Evolutionary conservation across 2,797 vertebrate genomes (phyloP).

Genomic region (Nannoperca obscura): DNA sequence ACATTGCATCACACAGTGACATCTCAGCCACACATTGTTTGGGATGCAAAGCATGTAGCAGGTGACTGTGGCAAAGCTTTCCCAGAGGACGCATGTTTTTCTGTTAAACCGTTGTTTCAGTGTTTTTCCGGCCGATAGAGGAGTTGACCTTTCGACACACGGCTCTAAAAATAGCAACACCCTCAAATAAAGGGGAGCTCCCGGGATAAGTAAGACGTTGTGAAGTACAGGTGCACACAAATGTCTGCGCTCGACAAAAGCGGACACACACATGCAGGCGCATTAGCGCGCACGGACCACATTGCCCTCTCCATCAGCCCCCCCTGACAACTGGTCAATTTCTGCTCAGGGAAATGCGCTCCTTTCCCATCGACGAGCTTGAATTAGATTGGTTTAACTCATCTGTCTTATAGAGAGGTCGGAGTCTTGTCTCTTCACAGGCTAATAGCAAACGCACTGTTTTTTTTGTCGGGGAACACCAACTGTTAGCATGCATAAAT

Average conservation of each 20-base stretch:
- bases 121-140: conserved; percentile 63
- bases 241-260: conserved; percentile 18
- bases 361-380: conserved; percentile 67
- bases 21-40: conserved; percentile 32
- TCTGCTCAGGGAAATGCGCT: conserved; percentile 66
- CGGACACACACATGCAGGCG: conserved; percentile 14
- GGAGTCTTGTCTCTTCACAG: conserved; percentile 25
- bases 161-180: conserved; percentile 76
- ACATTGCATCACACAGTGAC: conserved; percentile 12
- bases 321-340: conserved; percentile 75
- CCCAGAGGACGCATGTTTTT: conserved; percentile 43
- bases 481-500: conserved; percentile 16
- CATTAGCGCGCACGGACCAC: conserved; percentile 20
- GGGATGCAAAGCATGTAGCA: conserved; percentile 50
- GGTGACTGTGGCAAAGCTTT: conserved; percentile 58
- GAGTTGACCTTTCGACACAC: conserved; percentile 80
- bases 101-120: conserved; percentile 59
- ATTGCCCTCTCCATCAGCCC: conserved; percentile 63
- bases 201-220: conserved; percentile 56
- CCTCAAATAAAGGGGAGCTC: conserved; percentile 70
- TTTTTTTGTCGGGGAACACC: conserved; percentile 29
- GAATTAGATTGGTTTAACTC: conserved; percentile 77
- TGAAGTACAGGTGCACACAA: conserved; percentile 34
- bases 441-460: conserved; percentile 36
- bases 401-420: conserved; percentile 69